These are phyloP conservation scores for Castor canadensis DNA, from an alignment of 2,113 vertebrate species.

Conservation along the genomic window DNA sequence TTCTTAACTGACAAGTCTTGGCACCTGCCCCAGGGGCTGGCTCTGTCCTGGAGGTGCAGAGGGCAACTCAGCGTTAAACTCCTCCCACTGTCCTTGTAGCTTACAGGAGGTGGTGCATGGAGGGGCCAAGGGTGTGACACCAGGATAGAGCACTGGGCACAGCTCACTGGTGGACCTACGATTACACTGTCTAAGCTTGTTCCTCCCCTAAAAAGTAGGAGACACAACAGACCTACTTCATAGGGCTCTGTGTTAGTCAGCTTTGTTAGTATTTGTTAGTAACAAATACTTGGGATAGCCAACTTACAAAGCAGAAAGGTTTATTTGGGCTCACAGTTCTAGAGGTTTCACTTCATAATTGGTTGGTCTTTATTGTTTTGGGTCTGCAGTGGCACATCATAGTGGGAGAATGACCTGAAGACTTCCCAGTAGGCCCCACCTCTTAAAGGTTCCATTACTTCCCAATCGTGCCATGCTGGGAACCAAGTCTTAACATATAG, in stretches of 20 bases:
- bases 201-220: neutral
- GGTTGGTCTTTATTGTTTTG: neutral
- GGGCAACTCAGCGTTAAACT: neutral
- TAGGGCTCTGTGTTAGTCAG: neutral
- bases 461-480: too few species aligned
- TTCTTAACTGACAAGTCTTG: rapidly evolving
- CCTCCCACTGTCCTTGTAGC: neutral
- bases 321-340: neutral
- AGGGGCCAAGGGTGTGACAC: neutral
- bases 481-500: neutral
- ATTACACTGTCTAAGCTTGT: rapidly evolving
- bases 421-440: too few species aligned
- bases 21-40: rapidly evolving
- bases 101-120: too few species aligned
- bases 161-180: too few species aligned
- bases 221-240: neutral
- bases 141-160: neutral
- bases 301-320: neutral
- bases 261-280: neutral
- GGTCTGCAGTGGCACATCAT: neutral
- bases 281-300: neutral
- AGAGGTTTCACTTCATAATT: neutral
- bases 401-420: too few species aligned
- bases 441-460: neutral
- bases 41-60: rapidly evolving